Conservation (phyloP, 2,113 vertebrate species). For the Scortum barcoo region DNA sequence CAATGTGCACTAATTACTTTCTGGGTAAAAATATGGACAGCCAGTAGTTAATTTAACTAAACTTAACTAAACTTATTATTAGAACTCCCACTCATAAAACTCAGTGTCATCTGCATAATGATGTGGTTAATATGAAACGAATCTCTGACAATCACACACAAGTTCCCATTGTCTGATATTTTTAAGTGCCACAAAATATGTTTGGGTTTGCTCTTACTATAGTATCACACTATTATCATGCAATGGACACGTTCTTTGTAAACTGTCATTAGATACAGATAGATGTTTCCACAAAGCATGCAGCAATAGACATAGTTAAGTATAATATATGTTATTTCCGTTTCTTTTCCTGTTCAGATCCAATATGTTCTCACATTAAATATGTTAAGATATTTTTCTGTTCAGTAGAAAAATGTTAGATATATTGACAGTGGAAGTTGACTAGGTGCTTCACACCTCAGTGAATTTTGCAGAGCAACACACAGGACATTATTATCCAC, state of each 20-base stretch:
- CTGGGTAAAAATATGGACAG: too few relatives aligned
- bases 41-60: too few relatives aligned
- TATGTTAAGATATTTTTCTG: background rate
- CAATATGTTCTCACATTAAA: background rate
- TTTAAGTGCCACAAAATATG: background rate
- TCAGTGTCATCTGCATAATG: background rate
- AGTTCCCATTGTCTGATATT: background rate
- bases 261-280: background rate
- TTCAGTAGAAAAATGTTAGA: background rate
- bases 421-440: background rate
- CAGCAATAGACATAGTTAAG: too few relatives aligned
- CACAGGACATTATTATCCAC: slow-evolving; percentile 18
- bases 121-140: background rate
- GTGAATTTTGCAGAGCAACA: background rate
- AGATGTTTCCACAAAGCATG: too few relatives aligned
- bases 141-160: background rate
- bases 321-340: too few relatives aligned
- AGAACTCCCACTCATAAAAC: background rate
- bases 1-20: too few relatives aligned
- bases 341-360: background rate
- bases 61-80: background rate
- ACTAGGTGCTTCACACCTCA: background rate
- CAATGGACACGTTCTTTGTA: too few relatives aligned
- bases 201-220: background rate
- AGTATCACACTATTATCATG: background rate